phyloP scores from a whole-genome alignment of 2,888 invertebrate genomes.

The Chirona hameri region DNA sequence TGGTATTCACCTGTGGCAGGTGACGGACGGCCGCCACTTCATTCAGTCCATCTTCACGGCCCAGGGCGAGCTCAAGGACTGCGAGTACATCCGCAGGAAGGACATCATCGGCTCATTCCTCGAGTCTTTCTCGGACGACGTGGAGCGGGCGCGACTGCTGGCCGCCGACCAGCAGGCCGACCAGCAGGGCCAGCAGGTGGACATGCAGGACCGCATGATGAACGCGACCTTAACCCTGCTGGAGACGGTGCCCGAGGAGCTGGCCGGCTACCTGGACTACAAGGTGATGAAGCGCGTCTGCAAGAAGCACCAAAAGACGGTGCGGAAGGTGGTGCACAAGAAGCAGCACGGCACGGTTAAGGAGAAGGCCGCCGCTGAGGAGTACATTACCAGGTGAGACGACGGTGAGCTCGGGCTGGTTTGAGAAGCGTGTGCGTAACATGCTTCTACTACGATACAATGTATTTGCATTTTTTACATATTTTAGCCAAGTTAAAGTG shows the following conservation, averaged over 20 bases:
- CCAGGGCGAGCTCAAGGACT: conserved; percentile 58
- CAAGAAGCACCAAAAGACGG: conserved; percentile 48
- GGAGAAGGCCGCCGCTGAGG: conserved; percentile 39
- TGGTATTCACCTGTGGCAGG: conserved; percentile 60
- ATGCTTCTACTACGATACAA: too few relatives aligned
- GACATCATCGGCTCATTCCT: conserved; percentile 57
- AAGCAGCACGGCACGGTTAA: conserved; percentile 44
- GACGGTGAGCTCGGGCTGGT: background rate
- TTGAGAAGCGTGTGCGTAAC: too few relatives aligned
- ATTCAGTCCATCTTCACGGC: conserved; percentile 65
- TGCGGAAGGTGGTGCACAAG: conserved; percentile 41
- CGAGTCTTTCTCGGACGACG: conserved; percentile 57
- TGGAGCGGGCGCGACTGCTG: conserved; percentile 45
- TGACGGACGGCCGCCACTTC: conserved; percentile 64
- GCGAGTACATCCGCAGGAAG: conserved; percentile 60
- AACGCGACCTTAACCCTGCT: conserved; percentile 53
- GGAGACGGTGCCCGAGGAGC: conserved; percentile 52
- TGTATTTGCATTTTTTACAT: too few relatives aligned
- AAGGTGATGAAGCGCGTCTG: conserved; percentile 58
- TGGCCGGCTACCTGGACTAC: conserved; percentile 59
- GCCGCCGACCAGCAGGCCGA: conserved; percentile 7
- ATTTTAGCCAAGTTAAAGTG: too few relatives aligned
- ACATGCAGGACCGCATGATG: conserved; percentile 24
- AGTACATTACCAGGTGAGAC: conserved; percentile 40
- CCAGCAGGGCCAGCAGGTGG: background rate